Base-by-base conservation (phyloP, 2,113 vertebrate species). In the Onychostoma macrolepis region DNA sequence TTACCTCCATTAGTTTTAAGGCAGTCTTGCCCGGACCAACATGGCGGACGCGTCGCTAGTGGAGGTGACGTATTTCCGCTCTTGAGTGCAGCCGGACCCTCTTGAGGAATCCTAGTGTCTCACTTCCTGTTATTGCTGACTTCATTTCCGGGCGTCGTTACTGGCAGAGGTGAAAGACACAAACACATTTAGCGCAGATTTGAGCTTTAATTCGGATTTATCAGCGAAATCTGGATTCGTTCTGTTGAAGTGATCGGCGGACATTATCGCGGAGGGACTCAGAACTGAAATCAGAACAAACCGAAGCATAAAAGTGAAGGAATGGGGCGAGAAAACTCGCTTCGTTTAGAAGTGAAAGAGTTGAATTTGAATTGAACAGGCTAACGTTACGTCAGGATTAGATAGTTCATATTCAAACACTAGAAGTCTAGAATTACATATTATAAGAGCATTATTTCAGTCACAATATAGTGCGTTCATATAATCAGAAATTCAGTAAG, bases 111-210 rank as follows among this genome's bases (percentile, higher is more conserved):
- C 61, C 43, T 30, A 28, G 8, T 6, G 69, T 41, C 48, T 48
- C 83, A n/a, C 19, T 53, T 38, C 69, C 45, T 84, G 48, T 58
- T 74, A 50, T 58, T 38, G 43, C 2, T 48, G 81, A 50, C 81
- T 7, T 83, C 81, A 84, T 48, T 84, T 74, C 83, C 83, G 21
- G 6, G 45, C 45, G 33, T 74, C 83, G 65, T 13, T 15, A 26
- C 24, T 38, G 45, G 81, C 69, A 84, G 69, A 84, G 83, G 83
- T 75, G 69, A 84, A 84, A 56, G 45, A 41, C 67, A 83, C 30
- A 83, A 17, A 10, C 65, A n/a, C 28, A 8, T 13, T 48, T 19
- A 74, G 13, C 81, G 11, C 24, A 17, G 24, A 41, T 41, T 26
- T 26, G 24, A 75, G 30, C 1, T 9, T 36, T 38, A 28, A 6